Evolutionary conservation across 2,888 invertebrate genomes (phyloP).

Genomic region (Stenolophus ochropezus): DNA sequence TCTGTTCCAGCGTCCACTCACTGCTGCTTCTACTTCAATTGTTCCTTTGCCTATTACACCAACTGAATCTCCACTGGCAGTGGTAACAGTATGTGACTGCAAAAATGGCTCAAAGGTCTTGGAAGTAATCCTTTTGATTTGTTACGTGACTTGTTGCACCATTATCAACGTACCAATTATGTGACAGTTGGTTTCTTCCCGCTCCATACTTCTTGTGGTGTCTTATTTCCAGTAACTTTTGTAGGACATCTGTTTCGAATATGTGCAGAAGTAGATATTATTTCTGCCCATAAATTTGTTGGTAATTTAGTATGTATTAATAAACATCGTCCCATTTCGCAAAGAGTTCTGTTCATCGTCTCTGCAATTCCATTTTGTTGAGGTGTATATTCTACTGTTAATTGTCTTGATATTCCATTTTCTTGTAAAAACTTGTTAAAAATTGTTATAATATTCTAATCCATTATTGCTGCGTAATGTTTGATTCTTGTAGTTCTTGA

Average conservation of each 20-base stretch:
- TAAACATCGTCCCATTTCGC: neutral
- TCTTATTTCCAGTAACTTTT: slow-evolving; percentile 51
- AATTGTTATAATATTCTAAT: neutral
- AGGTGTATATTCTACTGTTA: slow-evolving; percentile 12
- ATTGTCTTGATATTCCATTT: slow-evolving; percentile 35
- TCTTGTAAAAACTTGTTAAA: neutral
- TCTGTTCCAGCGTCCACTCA: too few species aligned
- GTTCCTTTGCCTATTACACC: too few species aligned
- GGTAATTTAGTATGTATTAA: neutral
- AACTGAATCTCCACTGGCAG: too few species aligned
- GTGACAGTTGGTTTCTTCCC: neutral
- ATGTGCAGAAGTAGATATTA: neutral
- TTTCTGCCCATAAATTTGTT: neutral
- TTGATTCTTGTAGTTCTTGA: slow-evolving; percentile 14
- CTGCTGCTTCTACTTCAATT: too few species aligned
- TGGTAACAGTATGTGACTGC: too few species aligned
- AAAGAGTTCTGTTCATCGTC: neutral
- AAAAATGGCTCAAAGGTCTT: too few species aligned
- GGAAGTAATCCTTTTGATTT: too few species aligned
- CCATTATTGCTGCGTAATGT: neutral
- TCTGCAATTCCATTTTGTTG: neutral
- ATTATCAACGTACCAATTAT: too few species aligned
- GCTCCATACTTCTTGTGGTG: neutral
- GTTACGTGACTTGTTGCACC: too few species aligned
- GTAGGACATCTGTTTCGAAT: slow-evolving; percentile 3